Evolutionary conservation across 2,797 vertebrate species (phyloP), one percentile per base, ranked within the genome.

Genomic region (Scolopax bukidnonensis): DNA sequence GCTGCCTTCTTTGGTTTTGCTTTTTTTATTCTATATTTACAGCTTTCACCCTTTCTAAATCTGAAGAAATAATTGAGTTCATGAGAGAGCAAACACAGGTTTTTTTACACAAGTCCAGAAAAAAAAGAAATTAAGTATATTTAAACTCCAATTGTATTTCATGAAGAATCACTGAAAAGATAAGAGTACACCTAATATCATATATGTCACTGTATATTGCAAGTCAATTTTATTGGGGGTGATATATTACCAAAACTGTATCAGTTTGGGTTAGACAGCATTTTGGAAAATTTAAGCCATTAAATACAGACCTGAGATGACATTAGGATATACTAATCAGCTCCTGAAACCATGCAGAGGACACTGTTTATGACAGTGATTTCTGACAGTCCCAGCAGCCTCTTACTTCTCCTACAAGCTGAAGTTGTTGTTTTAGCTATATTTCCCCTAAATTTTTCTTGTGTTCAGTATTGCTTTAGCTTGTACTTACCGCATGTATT

Each of bases 381-480:
- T 83, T 43, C 54, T n/a, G 71, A 19, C 16, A 57, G 17, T 53
- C 53, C 36, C 74, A 54, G 65, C 41, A 64, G n/a, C 11, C 9
- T 47, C 15, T 47, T 77, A 68, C 30, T 81, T 94, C 7, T 73
- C 10, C 16, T 54, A 50, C 38, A 84, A 86, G 28, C 23, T 71
- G 63, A 65, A 93, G 59, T 28, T 47, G 59, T 28, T 47, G 1
- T 36, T 83, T 82, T 65, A 53, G 23, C 48, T 77, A 5, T 32
- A 27, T 45, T 76, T 61, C 12, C 4, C 4, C 8, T 36, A 32
- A 1, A 1, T 65, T 81, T 87, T 80, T 57, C n/a, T 57, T 48
- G 30, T 30, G 12, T 41, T 59, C 57, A 45, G 43, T 47, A 71
- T 69, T 83, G 28, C 50, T 96, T 97, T 94, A 95, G 59, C 88